These are phyloP conservation scores for Typhlichthys subterraneus DNA, from an alignment of 2,797 vertebrate genomes.

Conservation along the genomic window DNA sequence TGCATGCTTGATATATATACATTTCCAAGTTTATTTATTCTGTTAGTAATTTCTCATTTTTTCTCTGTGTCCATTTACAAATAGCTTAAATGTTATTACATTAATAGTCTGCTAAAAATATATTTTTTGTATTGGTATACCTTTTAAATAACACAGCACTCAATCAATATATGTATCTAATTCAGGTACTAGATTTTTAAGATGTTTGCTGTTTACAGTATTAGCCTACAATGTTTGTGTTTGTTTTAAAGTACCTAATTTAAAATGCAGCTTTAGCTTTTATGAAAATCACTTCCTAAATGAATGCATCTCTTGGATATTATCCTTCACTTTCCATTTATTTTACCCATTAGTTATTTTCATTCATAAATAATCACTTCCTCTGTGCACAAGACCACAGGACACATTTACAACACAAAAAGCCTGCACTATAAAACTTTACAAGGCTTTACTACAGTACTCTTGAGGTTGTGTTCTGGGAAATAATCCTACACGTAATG, in stretches of 20 bases:
- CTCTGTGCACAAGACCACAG: conserved; percentile 50
- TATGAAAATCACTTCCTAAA: too few relatives aligned
- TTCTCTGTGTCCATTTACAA: conserved; percentile 33
- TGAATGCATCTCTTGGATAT: conserved; percentile 17
- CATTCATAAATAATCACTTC: conserved; percentile 75
- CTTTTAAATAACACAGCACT: too few relatives aligned
- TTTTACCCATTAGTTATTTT: conserved; percentile 42
- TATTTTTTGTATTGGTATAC: too few relatives aligned
- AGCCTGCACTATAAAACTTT: conserved; percentile 64
- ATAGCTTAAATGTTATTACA: conserved; percentile 17
- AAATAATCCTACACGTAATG: too few relatives aligned
- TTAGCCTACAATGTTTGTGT: too few relatives aligned
- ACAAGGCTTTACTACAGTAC: too few relatives aligned
- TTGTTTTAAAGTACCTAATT: too few relatives aligned
- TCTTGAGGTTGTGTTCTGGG: too few relatives aligned
- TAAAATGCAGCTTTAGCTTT: conserved; percentile 19
- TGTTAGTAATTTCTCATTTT: conserved; percentile 35
- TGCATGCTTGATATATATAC: conserved; percentile 3
- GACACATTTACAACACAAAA: conserved; percentile 35
- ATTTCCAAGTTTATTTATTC: conserved; percentile 26
- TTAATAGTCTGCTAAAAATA: too few relatives aligned
- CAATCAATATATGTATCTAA: too few relatives aligned
- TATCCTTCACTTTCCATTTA: conserved; percentile 37
- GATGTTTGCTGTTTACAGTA: too few relatives aligned
- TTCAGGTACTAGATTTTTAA: too few relatives aligned